phyloP scores from a whole-genome alignment of 2,888 invertebrate genomes.

The Athripsodes cinereus region DNA sequence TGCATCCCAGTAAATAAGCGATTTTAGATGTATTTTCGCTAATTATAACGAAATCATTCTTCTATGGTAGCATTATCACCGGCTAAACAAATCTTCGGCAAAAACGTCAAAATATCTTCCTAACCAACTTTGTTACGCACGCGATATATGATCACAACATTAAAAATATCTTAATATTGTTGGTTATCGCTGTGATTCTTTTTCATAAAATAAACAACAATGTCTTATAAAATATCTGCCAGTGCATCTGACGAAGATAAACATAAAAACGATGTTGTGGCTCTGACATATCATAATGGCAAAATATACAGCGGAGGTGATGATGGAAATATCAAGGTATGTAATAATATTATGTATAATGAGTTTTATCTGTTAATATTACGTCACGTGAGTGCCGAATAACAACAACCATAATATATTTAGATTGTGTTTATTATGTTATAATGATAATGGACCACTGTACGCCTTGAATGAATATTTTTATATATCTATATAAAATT shows the following conservation, averaged over 20 bases:
- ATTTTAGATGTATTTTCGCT: no score
- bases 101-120: neutral
- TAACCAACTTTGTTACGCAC: neutral
- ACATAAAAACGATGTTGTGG: constrained; percentile 41
- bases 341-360: no score
- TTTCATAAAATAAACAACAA: constrained; percentile 18
- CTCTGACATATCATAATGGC: constrained; percentile 38
- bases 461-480: no score
- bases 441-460: no score
- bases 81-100: neutral
- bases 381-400: neutral
- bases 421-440: no score
- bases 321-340: constrained; percentile 48
- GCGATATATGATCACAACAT: no score
- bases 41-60: neutral
- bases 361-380: neutral
- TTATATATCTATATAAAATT: no score
- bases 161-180: neutral
- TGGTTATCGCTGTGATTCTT: neutral
- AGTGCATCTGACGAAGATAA: constrained; percentile 38
- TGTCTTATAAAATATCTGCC: constrained; percentile 34
- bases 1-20: no score
- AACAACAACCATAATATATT: neutral
- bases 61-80: neutral
- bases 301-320: constrained; percentile 45